Evolutionary conservation across 1,140 invertebrate species (phyloP).

Genomic region (Procambarus clarkii): DNA sequence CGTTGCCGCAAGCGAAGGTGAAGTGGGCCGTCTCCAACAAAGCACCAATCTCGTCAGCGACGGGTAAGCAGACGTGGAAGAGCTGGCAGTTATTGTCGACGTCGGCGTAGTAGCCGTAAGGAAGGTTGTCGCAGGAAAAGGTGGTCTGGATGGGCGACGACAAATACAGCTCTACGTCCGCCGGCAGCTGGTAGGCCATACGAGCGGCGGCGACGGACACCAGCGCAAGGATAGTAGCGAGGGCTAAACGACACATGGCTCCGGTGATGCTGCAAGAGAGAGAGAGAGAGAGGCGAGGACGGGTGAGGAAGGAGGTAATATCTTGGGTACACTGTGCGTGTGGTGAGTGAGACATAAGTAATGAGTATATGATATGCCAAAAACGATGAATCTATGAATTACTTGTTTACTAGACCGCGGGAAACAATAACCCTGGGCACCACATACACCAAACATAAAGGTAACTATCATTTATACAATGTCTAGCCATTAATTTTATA

Average conservation of each 20-base stretch:
- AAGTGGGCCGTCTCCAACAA: constrained; percentile 2
- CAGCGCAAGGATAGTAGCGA: background rate
- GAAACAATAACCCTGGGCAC: no score
- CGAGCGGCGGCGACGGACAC: constrained; percentile 23
- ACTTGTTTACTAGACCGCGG: no score
- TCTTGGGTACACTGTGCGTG: no score
- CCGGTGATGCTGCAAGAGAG: background rate
- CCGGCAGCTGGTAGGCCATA: constrained; percentile 25
- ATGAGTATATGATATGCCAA: no score
- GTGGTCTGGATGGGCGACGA: constrained; percentile 1
- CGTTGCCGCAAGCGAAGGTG: background rate
- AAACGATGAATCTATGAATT: no score
- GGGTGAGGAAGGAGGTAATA: background rate
- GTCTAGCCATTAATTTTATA: no score
- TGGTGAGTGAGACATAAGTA: no score
- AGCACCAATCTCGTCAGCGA: constrained; percentile 17
- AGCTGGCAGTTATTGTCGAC: constrained; percentile 50
- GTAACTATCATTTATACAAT: no score
- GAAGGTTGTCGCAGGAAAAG: constrained; percentile 46
- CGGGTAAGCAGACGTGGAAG: constrained; percentile 53
- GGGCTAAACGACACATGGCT: background rate
- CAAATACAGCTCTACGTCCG: background rate
- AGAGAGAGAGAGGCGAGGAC: background rate
- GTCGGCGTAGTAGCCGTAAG: constrained; percentile 60
- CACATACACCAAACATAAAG: no score